A percentile compares a stretch with the other conserved stretches of the same genome.
Evolutionary conservation across 1,140 invertebrate species (phyloP).

Genomic region (Vanessa atalanta): DNA sequence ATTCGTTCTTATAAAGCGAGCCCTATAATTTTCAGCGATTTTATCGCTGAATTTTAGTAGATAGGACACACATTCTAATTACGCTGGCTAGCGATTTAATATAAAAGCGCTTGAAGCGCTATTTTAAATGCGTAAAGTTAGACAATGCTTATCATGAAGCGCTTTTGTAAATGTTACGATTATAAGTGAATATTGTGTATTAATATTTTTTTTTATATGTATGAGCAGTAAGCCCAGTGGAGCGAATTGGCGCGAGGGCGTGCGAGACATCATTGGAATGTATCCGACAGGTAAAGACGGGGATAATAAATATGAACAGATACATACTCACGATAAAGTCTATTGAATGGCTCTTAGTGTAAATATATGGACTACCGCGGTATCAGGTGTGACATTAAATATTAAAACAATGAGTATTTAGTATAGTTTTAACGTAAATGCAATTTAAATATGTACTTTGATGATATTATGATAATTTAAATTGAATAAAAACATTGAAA

Average conservation of each 20-base stretch:
- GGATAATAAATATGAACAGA: constrained; percentile 30
- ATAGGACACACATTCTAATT: neutral
- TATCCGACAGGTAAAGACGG: constrained; percentile 49
- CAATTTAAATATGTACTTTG: neutral
- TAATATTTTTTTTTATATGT: constrained; percentile 23
- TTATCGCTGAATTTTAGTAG: constrained; percentile 13
- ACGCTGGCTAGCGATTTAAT: neutral
- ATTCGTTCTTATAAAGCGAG: neutral
- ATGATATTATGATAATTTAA: no score
- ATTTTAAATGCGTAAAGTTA: constrained; percentile 2
- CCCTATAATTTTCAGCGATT: constrained; percentile 23
- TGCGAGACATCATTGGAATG: constrained; percentile 41
- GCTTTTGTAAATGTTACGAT: neutral
- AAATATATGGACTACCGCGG: neutral
- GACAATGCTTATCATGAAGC: neutral
- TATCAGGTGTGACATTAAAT: neutral
- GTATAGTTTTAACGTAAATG: neutral
- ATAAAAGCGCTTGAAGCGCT: constrained; percentile 26
- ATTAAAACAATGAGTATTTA: neutral
- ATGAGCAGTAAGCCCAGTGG: constrained; percentile 31
- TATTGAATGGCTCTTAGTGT: neutral
- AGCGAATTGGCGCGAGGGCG: constrained; percentile 49
- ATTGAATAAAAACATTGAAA: no score
- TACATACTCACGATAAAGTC: constrained; percentile 9
- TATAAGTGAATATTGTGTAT: constrained; percentile 5